phyloP scores from a whole-genome alignment of 2,888 invertebrate species.

The Caenorhabditis auriculariae region DNA sequence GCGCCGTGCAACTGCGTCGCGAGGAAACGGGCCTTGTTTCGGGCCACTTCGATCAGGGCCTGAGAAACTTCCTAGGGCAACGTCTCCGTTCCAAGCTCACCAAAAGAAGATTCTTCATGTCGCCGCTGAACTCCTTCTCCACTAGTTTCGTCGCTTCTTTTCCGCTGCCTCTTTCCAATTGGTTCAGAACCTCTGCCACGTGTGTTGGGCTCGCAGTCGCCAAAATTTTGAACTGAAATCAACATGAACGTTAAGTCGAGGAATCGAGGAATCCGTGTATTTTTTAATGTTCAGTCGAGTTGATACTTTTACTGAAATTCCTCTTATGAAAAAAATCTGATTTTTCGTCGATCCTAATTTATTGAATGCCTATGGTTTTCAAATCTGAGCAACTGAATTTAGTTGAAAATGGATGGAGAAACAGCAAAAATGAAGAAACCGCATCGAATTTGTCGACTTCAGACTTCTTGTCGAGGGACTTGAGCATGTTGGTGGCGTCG shows the following conservation, averaged over 20 bases:
- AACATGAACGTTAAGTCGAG: too few species aligned
- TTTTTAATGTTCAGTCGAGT: too few species aligned
- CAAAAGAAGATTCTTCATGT: constrained; percentile 26
- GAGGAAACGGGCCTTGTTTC: constrained; percentile 47
- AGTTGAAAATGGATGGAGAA: too few species aligned
- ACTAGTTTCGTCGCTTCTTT: constrained; percentile 39
- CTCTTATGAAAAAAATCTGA: too few species aligned
- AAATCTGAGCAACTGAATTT: too few species aligned
- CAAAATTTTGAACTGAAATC: constrained; percentile 16
- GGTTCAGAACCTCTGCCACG: constrained; percentile 19
- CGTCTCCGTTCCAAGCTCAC: not conserved
- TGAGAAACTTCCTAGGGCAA: not conserved
- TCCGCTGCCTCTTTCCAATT: constrained; percentile 35
- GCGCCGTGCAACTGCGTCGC: constrained; percentile 22
- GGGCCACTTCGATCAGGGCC: constrained; percentile 17
- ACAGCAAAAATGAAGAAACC: too few species aligned
- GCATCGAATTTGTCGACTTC: constrained; percentile 41
- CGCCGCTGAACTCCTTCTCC: constrained; percentile 56
- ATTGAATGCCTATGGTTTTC: too few species aligned
- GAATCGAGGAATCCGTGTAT: too few species aligned
- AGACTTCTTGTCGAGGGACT: constrained; percentile 32
- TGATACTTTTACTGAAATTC: too few species aligned
- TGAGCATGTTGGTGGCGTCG: constrained; percentile 18
- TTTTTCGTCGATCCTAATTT: too few species aligned
- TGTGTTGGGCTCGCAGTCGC: constrained; percentile 12